These are phyloP conservation scores for Megalops cyprinoides DNA, from an alignment of 2,797 vertebrate genomes.

Conservation along the genomic window DNA sequence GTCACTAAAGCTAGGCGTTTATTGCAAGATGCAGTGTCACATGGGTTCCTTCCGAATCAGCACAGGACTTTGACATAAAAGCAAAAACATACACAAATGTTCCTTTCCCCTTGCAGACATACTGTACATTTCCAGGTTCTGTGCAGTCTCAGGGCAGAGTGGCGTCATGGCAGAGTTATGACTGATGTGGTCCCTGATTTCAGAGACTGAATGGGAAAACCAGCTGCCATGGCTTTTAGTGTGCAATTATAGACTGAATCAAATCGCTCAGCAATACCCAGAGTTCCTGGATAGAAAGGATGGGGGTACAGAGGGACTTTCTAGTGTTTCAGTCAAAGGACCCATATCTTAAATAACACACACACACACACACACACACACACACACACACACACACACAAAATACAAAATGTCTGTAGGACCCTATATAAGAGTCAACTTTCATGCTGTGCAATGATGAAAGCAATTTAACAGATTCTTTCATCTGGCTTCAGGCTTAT, in stretches of 20 bases:
- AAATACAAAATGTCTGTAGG: not conserved
- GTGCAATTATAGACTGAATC: constrained; percentile 43
- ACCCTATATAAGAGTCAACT: not conserved
- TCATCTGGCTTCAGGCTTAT: not conserved
- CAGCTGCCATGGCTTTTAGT: constrained; percentile 54
- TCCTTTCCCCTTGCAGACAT: constrained; percentile 33
- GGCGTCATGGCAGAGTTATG: constrained; percentile 38
- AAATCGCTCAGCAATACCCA: constrained; percentile 44
- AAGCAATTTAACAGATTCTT: not conserved
- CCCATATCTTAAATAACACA: not conserved
- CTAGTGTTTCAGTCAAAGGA: not conserved
- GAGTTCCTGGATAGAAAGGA: constrained; percentile 20
- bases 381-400: not conserved
- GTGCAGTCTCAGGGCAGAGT: constrained; percentile 37
- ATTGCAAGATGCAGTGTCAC: no score
- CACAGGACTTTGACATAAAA: not conserved
- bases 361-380: not conserved
- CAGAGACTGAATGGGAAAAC: constrained; percentile 54
- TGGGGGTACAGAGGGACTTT: not conserved
- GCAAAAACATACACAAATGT: constrained; percentile 34
- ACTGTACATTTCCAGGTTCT: constrained; percentile 39
- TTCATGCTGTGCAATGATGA: not conserved
- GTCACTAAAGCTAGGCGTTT: no score
- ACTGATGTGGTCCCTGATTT: constrained; percentile 24
- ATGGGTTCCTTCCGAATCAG: not conserved